A percentile compares a stretch with the other conserved stretches of the same genome.
These are phyloP conservation scores for Pseudopipra pipra DNA, from an alignment of 2,113 vertebrate species.

Conservation along the genomic window DNA sequence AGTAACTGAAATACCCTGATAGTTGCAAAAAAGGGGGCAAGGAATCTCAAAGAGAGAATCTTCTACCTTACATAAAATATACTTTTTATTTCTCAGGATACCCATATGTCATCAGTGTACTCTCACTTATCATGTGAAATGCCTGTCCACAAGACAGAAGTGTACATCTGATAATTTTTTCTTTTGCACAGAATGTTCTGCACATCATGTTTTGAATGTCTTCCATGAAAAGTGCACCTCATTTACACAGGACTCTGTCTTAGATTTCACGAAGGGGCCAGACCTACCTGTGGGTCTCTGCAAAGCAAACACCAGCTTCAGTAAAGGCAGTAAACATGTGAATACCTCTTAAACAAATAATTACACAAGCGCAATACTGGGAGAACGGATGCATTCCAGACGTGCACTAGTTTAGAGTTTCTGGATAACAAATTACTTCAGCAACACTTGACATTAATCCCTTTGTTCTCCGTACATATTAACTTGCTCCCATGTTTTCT, in stretches of 20 bases:
- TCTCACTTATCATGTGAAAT: rapidly evolving
- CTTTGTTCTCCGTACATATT: neutral
- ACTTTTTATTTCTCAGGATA: neutral
- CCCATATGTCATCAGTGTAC: no score
- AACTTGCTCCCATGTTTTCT: neutral
- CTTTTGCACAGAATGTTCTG: neutral
- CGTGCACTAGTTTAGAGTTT: neutral
- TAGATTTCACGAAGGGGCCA: neutral
- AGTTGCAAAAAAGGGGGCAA: neutral
- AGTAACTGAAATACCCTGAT: neutral
- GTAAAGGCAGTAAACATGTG: neutral
- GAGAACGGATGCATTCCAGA: slow-evolving; percentile 41
- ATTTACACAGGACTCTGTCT: neutral
- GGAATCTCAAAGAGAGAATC: neutral
- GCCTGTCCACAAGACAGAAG: neutral
- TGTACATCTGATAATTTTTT: neutral
- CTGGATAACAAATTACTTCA: slow-evolving; percentile 17
- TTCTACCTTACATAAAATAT: neutral
- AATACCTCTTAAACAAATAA: slow-evolving; percentile 42
- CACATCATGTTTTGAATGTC: rapidly evolving
- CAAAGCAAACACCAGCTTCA: slow-evolving; percentile 23
- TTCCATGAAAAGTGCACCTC: neutral
- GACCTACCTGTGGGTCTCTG: slow-evolving; percentile 8
- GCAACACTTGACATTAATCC: slow-evolving; percentile 10
- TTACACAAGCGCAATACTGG: neutral